These are phyloP conservation scores for Macquaria australasica DNA, from an alignment of 2,113 vertebrate species.

Conservation along the genomic window DNA sequence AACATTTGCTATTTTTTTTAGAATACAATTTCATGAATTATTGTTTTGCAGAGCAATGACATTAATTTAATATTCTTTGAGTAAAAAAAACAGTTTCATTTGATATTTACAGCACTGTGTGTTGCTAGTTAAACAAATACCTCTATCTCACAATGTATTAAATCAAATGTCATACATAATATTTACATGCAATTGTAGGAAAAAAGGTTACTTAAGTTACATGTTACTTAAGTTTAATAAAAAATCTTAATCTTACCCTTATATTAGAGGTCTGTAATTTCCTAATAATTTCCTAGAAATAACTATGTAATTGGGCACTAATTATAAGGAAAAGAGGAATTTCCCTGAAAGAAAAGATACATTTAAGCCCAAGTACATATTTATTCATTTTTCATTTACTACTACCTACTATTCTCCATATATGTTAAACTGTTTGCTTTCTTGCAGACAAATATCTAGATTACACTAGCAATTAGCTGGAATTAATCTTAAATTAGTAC, in stretches of 20 bases:
- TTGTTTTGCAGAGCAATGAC: background rate
- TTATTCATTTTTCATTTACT: background rate
- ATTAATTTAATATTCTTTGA: background rate
- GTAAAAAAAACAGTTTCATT: background rate
- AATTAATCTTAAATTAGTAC: background rate
- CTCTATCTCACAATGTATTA: background rate
- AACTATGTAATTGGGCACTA: background rate
- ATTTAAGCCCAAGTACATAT: background rate
- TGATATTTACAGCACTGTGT: background rate
- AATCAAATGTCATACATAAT: background rate
- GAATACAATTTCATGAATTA: background rate
- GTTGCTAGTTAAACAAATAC: background rate
- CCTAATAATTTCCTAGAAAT: background rate
- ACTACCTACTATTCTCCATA: background rate
- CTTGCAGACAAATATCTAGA: background rate
- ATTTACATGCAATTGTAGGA: background rate
- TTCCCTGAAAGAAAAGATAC: background rate
- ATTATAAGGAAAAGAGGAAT: background rate
- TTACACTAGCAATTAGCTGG: background rate
- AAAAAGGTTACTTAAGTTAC: background rate
- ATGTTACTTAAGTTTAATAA: background rate
- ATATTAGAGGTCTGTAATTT: background rate
- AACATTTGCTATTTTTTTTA: background rate
- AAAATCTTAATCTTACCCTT: too few species aligned
- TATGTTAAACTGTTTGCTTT: background rate